phyloP scores from a whole-genome alignment of 2,888 invertebrate genomes.

The Chrysolina americana region DNA sequence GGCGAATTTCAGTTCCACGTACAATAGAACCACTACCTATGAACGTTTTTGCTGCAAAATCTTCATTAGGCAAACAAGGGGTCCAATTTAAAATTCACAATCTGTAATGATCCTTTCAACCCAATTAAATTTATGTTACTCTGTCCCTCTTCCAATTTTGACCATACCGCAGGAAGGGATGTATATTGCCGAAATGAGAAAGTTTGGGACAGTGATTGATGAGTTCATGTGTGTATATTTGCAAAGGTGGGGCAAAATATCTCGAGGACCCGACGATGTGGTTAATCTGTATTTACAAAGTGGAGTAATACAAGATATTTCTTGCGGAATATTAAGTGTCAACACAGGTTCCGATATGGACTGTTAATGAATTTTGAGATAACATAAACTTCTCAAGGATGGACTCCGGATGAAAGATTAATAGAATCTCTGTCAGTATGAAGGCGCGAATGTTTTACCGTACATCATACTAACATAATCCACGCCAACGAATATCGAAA shows the following conservation, averaged over 20 bases:
- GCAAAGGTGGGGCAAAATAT: not conserved
- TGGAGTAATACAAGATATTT: not conserved
- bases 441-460: too few relatives aligned
- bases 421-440: too few relatives aligned
- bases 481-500: too few relatives aligned
- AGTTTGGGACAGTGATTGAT: constrained; percentile 37
- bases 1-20: too few relatives aligned
- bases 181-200: constrained; percentile 34
- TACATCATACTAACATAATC: too few relatives aligned
- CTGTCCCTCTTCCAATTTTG: constrained; percentile 19
- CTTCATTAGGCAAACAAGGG: not conserved
- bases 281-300: not conserved
- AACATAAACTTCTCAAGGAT: too few relatives aligned
- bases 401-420: too few relatives aligned
- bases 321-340: not conserved
- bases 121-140: not conserved
- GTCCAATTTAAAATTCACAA: not conserved
- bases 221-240: constrained; percentile 4
- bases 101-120: not conserved
- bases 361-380: too few relatives aligned
- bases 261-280: not conserved
- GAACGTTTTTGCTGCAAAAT: not conserved
- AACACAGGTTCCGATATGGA: too few relatives aligned
- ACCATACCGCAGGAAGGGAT: constrained; percentile 29
- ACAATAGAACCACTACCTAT: too few relatives aligned